These are phyloP conservation scores for Petrophora chlorosata DNA, from an alignment of 2,888 invertebrate genomes.

Conservation along the genomic window DNA sequence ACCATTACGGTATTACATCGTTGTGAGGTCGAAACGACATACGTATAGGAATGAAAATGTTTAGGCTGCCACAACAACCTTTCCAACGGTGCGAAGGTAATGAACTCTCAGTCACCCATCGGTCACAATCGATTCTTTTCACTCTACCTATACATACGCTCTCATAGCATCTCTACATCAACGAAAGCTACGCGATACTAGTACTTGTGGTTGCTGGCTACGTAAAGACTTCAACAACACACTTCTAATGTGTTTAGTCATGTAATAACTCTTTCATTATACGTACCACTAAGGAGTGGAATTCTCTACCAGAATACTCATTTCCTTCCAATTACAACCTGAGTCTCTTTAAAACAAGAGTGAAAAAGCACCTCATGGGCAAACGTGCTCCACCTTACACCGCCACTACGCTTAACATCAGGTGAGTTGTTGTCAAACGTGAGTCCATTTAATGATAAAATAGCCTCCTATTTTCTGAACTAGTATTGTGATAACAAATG, in stretches of 20 bases:
- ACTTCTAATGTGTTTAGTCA: too few relatives aligned
- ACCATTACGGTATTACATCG: slow-evolving; percentile 32
- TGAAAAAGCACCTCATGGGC: too few relatives aligned
- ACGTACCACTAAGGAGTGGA: too few relatives aligned
- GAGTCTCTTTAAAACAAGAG: too few relatives aligned
- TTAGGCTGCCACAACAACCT: slow-evolving; percentile 12
- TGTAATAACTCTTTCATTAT: too few relatives aligned
- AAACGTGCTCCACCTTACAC: too few relatives aligned
- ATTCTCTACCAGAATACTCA: too few relatives aligned
- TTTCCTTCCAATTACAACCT: too few relatives aligned
- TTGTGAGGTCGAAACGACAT: slow-evolving; percentile 38
- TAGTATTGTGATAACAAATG: slow-evolving; percentile 10
- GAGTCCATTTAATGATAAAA: too few relatives aligned
- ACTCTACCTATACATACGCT: background rate
- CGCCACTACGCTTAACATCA: too few relatives aligned
- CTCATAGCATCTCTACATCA: slow-evolving; percentile 18
- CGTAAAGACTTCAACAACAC: too few relatives aligned
- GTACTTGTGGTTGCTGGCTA: background rate
- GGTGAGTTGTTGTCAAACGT: too few relatives aligned
- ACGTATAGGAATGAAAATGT: slow-evolving; percentile 25
- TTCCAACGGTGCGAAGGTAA: slow-evolving; percentile 24
- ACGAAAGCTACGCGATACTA: slow-evolving; percentile 14
- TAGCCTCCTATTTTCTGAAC: background rate
- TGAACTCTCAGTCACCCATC: slow-evolving; percentile 25
- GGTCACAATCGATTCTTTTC: slow-evolving; percentile 28